These are phyloP conservation scores for Aspidiotus rigidus DNA, from an alignment of 2,888 invertebrate genomes.

Conservation along the genomic window DNA sequence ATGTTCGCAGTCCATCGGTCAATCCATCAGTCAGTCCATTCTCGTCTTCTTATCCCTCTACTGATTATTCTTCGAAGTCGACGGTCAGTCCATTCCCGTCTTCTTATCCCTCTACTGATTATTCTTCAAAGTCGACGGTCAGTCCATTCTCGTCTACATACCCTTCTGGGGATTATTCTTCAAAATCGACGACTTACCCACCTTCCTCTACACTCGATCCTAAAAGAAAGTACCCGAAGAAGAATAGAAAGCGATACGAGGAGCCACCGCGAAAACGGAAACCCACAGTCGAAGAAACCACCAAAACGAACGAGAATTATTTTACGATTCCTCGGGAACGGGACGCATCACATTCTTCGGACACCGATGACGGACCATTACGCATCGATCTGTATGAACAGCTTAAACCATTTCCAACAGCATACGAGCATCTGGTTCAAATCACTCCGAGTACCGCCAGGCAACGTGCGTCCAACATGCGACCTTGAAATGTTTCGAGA, in stretches of 20 bases:
- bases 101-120: too few relatives aligned
- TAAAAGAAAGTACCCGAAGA: not conserved
- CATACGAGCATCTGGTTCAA: not conserved
- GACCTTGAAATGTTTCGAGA: too few relatives aligned
- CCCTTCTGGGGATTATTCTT: too few relatives aligned
- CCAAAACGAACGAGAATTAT: not conserved
- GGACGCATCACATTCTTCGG: not conserved
- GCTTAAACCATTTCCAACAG: not conserved
- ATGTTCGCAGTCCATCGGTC: slow-evolving; percentile 3
- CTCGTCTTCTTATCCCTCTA: too few relatives aligned
- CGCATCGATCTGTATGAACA: slow-evolving; percentile 1
- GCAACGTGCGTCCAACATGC: too few relatives aligned
- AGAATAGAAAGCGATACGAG: not conserved
- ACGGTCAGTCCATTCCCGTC: too few relatives aligned
- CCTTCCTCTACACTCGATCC: not conserved
- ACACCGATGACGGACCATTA: not conserved
- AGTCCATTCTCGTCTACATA: too few relatives aligned
- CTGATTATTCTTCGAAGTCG: too few relatives aligned
- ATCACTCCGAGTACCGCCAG: not conserved
- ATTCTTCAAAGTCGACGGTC: too few relatives aligned
- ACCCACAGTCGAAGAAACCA: not conserved
- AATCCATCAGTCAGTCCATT: too few relatives aligned
- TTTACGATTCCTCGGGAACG: not conserved
- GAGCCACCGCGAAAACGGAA: not conserved
- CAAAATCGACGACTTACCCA: too few relatives aligned